phyloP scores from a whole-genome alignment of 2,888 invertebrate species.

The Neoscelio sp. region DNA sequence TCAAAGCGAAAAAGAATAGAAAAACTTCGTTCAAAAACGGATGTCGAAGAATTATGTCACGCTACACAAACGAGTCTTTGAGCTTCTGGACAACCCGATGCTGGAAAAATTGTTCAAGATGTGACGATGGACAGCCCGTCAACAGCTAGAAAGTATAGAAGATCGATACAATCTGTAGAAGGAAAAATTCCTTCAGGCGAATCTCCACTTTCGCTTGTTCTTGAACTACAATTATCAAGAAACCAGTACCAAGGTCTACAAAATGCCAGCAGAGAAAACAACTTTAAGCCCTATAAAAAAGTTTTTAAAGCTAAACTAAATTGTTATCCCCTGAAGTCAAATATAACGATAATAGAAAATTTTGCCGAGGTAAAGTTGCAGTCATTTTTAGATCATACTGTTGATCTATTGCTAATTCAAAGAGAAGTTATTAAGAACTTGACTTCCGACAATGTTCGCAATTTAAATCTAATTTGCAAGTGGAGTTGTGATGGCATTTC shows the following conservation, averaged over 20 bases:
- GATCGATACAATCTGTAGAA: no score
- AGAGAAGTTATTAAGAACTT: constrained; percentile 1
- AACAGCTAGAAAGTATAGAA: no score
- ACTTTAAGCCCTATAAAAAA: constrained; percentile 37
- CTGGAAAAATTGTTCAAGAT: no score
- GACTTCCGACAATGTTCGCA: background rate
- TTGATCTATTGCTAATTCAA: background rate
- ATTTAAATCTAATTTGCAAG: constrained; percentile 12
- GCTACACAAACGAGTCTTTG: constrained; percentile 5
- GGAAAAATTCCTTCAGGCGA: no score
- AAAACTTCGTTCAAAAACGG: background rate
- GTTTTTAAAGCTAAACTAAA: constrained; percentile 48
- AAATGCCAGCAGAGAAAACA: no score
- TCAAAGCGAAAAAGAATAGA: constrained; percentile 8
- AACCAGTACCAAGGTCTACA: no score
- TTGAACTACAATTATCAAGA: no score
- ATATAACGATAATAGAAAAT: background rate
- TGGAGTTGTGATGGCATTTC: constrained; percentile 27
- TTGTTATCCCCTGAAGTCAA: constrained; percentile 40
- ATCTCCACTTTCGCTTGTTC: no score
- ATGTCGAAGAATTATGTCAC: background rate
- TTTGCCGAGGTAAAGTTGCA: constrained; percentile 1
- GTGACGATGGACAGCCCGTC: no score
- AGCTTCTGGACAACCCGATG: no score
- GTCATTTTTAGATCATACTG: constrained; percentile 3